Evolutionary conservation across 2,888 invertebrate genomes (phyloP), one percentile per base, ranked within the genome.

Genomic region (Prenolepis imparis): DNA sequence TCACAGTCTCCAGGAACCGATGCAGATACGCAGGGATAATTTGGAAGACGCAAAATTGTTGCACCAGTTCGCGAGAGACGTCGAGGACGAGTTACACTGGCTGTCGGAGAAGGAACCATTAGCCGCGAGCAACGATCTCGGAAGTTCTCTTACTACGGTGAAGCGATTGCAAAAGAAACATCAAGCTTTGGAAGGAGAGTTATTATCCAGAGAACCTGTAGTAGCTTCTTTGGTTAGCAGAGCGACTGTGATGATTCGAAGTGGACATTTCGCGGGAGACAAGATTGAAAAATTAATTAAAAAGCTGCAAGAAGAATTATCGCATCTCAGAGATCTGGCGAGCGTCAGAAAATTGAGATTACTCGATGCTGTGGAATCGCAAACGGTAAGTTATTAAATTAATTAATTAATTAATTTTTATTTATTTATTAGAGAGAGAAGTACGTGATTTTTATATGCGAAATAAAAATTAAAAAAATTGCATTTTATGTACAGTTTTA

Each of bases 131-230:
- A 96, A 96, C 39, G 98, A 98, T 93, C 95, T 98, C 18, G 97
- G 97, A 15, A 95, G 93, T 82, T 95, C 95, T 41, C 95, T 98
- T 77, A 96, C 96, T 1, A 97, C 98, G 18, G 98, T 98, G 0
- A 98, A 99, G 93, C 97, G 97, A 82, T 95, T 99, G 64, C 97
- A 98, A 92, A 99, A 99, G 96, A 99, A 99, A 94, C 99, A 99
- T 93, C 97, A 98, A 93, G 97, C 97, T 0, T 93, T 99, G 52
- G 99, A 99, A 94, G 97, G 98, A 0, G 99, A 99, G 93, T 95
- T 99, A 11, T 95, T 97, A 12, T 97, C 98, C 0, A 97, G 98
- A 91, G 98, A 99, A 94, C 97, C 98, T 0, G 96, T 98, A 0
- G 97, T 99, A 6, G 96, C 96, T 8, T 96, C 97, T 0, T 95